Conservation (phyloP, 2,797 vertebrate species). For the Tamandua tetradactyla region DNA sequence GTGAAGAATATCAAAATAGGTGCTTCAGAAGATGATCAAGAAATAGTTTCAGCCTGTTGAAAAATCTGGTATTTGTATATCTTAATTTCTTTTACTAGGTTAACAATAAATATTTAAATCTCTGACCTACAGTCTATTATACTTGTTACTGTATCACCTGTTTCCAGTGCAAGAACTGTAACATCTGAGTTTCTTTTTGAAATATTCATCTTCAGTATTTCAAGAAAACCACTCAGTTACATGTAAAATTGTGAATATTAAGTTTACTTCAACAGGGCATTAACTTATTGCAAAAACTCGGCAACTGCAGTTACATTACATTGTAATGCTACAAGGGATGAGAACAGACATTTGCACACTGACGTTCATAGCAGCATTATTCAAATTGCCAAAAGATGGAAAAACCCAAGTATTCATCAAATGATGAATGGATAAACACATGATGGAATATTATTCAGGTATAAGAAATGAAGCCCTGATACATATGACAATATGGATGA, state of each 20-base stretch:
- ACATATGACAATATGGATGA: no score
- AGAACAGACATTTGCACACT: no score
- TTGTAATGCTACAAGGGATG: neutral
- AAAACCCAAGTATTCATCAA: no score
- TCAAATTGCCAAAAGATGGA: no score
- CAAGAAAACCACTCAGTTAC: conserved; percentile 20
- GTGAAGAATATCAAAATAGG: conserved; percentile 37
- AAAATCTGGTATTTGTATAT: conserved; percentile 21
- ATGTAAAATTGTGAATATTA: neutral
- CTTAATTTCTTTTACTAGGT: conserved; percentile 18
- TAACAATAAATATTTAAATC: conserved; percentile 34
- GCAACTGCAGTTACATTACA: conserved; percentile 10
- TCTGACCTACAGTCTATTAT: neutral
- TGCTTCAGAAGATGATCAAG: neutral
- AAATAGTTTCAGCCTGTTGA: neutral
- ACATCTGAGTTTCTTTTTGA: conserved; percentile 24
- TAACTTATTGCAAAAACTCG: neutral
- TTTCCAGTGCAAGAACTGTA: neutral
- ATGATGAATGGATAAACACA: no score
- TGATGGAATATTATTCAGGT: no score
- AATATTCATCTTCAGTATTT: conserved; percentile 10
- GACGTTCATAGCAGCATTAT: no score
- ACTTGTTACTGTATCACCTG: neutral
- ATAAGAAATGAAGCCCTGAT: no score
- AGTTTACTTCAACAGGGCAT: neutral